Conservation (phyloP, 2,113 vertebrate species). For the Odontophorus gujanensis region DNA sequence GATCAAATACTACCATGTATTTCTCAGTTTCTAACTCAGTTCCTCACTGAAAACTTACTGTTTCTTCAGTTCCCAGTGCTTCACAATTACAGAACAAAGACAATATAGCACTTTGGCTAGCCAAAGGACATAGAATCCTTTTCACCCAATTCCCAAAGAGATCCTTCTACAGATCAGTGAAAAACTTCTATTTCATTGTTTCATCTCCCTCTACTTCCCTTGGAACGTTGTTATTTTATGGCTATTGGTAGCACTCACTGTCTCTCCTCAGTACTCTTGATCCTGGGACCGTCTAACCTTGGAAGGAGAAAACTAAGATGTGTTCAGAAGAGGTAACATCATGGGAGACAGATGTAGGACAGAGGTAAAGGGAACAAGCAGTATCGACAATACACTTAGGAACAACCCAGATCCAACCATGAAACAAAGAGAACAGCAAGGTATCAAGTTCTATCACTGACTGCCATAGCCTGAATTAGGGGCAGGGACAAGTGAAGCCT, state of each 20-base stretch:
- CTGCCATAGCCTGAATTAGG: neutral
- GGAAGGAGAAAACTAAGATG: neutral
- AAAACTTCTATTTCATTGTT: neutral
- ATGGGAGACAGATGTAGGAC: neutral
- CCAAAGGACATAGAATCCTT: neutral
- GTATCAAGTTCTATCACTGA: neutral
- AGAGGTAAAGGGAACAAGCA: neutral
- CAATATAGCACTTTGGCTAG: neutral
- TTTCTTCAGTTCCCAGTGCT: neutral
- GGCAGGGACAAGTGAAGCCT: neutral
- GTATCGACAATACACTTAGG: neutral
- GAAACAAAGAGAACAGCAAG: neutral
- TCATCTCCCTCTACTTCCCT: neutral
- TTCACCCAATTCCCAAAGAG: neutral
- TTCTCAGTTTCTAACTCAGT: neutral
- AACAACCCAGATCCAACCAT: neutral
- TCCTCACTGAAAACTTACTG: neutral
- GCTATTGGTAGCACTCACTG: neutral
- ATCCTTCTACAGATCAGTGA: neutral
- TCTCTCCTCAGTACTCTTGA: neutral
- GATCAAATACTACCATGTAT: neutral
- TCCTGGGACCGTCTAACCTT: neutral
- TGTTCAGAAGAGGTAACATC: neutral
- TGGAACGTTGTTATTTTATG: neutral
- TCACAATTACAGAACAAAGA: slow-evolving; percentile 10